Percentiles rank a stretch among this genome's conserved stretches.
Conservation (phyloP, 2,113 vertebrate species). For the Alethe diademata region DNA sequence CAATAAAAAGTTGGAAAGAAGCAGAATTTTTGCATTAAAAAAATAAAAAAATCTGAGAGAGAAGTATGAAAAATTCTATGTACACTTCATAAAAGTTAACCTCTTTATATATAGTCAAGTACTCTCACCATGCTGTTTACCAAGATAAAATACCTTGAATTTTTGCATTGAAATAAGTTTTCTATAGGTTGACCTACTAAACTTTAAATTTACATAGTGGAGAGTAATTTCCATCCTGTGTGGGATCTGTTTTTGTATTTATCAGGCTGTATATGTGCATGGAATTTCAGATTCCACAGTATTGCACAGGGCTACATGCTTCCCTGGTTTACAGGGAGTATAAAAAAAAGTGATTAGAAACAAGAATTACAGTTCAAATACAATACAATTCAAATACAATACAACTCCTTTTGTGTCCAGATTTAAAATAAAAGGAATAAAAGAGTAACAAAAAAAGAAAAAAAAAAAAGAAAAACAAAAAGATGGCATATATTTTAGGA, state of each 20-base stretch:
- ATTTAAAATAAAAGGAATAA: background rate
- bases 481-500: background rate
- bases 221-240: background rate
- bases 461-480: too few relatives aligned
- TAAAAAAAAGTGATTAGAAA: background rate
- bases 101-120: background rate
- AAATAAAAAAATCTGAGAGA: background rate
- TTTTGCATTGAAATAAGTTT: background rate
- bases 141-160: background rate
- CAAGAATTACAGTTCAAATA: background rate
- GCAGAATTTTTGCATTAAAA: background rate
- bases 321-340: background rate
- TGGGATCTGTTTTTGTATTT: background rate
- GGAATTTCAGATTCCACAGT: background rate
- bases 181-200: background rate
- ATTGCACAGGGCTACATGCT: accelerated
- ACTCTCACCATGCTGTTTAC: background rate
- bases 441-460: background rate
- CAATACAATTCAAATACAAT: too few relatives aligned
- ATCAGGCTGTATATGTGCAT: background rate
- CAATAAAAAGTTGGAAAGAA: background rate
- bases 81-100: background rate
- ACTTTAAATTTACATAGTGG: background rate
- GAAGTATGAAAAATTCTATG: background rate
- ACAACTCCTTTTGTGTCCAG: background rate